phyloP scores from a whole-genome alignment of 1,140 invertebrate species.

The Thaumetopoea pityocampa region DNA sequence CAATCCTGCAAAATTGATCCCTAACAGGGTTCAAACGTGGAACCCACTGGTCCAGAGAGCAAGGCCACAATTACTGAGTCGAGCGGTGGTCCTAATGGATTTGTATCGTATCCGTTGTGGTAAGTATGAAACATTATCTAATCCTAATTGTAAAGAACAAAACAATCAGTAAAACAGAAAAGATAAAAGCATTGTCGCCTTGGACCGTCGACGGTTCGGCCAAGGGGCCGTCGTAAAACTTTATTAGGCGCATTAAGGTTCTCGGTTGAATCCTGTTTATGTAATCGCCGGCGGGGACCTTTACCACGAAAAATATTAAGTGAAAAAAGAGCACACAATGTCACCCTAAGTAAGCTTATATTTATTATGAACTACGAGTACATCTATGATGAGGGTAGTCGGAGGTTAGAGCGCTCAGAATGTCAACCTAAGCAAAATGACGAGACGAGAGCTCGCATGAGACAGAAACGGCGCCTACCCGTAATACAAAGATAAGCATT shows the following conservation, averaged over 20 bases:
- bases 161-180: constrained; percentile 71
- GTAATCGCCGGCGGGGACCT: constrained; percentile 71
- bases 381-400: constrained; percentile 25
- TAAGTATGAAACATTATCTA: constrained; percentile 32
- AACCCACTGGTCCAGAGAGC: no score
- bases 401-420: constrained; percentile 18
- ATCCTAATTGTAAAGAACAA: constrained; percentile 52
- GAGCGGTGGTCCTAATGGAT: no score
- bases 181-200: constrained; percentile 74
- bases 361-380: constrained; percentile 33
- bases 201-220: constrained; percentile 66
- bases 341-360: constrained; percentile 49
- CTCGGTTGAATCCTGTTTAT: constrained; percentile 74
- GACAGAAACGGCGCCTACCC: constrained; percentile 7
- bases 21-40: no score
- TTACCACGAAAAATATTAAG: constrained; percentile 70
- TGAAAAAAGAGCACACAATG: constrained; percentile 62
- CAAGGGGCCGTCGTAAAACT: constrained; percentile 72
- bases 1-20: no score
- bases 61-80: no score
- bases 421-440: constrained; percentile 18
- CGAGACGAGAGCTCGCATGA: constrained; percentile 11
- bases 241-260: constrained; percentile 75
- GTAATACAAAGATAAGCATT: constrained; percentile 11
- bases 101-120: constrained; percentile 6